Evolutionary conservation across 2,888 invertebrate species (phyloP).

Genomic region (Sisyra nigra): DNA sequence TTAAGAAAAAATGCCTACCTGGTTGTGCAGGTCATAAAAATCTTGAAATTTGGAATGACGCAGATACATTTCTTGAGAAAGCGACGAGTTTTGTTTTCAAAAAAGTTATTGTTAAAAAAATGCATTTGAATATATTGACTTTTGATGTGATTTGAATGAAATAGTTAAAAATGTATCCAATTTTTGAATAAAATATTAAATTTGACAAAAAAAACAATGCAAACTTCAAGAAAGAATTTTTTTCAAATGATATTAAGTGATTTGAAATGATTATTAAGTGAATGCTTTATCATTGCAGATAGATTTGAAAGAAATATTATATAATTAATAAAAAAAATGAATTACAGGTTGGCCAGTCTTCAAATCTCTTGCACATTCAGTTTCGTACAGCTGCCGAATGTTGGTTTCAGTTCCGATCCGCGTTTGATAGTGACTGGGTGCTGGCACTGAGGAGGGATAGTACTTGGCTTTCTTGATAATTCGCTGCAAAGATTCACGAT

Average conservation of each 20-base stretch:
- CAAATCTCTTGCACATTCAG: conserved; percentile 18
- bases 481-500: conserved; percentile 16
- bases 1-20: conserved; percentile 2
- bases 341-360: conserved; percentile 12
- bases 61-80: too few species aligned
- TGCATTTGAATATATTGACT: too few species aligned
- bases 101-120: too few species aligned
- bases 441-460: conserved; percentile 23
- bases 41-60: too few species aligned
- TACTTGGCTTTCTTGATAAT: conserved; percentile 23
- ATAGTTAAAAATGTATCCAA: too few species aligned
- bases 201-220: too few species aligned
- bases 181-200: too few species aligned
- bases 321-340: conserved; percentile 3
- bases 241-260: background rate
- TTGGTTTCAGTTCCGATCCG: conserved; percentile 16
- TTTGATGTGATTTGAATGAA: too few species aligned
- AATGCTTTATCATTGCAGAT: background rate
- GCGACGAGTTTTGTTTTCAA: too few species aligned
- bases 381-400: conserved; percentile 25
- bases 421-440: conserved; percentile 20
- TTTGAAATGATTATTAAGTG: too few species aligned
- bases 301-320: conserved; percentile 2
- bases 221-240: conserved; percentile 6
- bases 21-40: background rate